These are phyloP conservation scores for Cardinalis cardinalis DNA, from an alignment of 2,113 vertebrate genomes.

Conservation along the genomic window DNA sequence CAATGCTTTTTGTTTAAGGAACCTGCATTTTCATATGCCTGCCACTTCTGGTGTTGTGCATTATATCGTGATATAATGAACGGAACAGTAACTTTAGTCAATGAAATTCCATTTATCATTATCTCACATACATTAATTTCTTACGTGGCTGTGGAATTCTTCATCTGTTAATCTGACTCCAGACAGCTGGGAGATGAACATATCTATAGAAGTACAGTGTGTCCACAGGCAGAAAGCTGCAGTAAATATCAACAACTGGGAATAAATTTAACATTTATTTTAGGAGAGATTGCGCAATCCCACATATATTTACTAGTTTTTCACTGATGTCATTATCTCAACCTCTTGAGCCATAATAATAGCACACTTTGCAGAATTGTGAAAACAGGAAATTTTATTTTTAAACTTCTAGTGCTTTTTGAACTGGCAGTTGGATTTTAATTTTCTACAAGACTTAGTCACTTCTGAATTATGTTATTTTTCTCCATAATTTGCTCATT, in stretches of 20 bases:
- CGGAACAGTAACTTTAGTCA: neutral
- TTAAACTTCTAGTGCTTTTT: neutral
- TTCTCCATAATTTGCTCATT: neutral
- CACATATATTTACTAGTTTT: neutral
- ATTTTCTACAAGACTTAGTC: neutral
- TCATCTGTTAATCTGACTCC: neutral
- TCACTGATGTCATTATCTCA: neutral
- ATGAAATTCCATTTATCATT: neutral
- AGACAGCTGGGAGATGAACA: neutral
- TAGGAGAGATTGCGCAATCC: neutral
- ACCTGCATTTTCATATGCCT: neutral
- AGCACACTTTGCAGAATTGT: neutral
- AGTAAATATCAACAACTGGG: neutral
- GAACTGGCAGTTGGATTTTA: neutral
- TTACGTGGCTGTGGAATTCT: neutral
- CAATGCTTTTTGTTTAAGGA: neutral
- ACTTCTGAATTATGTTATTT: neutral
- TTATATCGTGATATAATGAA: neutral
- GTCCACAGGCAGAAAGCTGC: neutral
- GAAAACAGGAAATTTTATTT: neutral
- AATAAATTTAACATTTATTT: neutral
- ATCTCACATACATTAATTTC: neutral
- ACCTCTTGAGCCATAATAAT: neutral
- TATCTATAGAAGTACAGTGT: fast-evolving
- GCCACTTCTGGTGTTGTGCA: neutral